Percentiles rank a stretch among this genome's conserved stretches.
Evolutionary conservation across 2,888 invertebrate genomes (phyloP).

Genomic region (Eledona agricola): DNA sequence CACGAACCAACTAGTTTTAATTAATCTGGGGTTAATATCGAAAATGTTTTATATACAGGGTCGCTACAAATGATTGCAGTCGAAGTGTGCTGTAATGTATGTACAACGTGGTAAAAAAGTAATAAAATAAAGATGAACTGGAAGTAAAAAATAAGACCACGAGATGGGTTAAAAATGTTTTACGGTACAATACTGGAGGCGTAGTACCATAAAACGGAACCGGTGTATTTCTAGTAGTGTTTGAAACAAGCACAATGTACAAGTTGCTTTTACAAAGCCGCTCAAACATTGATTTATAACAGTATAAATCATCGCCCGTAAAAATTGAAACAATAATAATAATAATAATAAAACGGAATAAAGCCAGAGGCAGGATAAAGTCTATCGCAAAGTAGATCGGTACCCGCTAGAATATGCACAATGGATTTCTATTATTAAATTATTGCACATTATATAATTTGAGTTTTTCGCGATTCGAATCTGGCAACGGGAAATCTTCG

Average conservation of each 20-base stretch:
- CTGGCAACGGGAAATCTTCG: slow-evolving; percentile 17
- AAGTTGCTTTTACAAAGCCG: slow-evolving; percentile 11
- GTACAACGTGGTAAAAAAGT: too few relatives aligned
- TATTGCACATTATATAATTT: slow-evolving; percentile 24
- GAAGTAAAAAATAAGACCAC: too few relatives aligned
- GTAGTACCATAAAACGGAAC: too few relatives aligned
- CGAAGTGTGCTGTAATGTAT: too few relatives aligned
- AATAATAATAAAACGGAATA: slow-evolving; percentile 17
- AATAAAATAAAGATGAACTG: too few relatives aligned
- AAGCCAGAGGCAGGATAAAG: slow-evolving; percentile 18
- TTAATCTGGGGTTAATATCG: too few relatives aligned
- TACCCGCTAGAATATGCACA: too few relatives aligned
- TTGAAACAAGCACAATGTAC: slow-evolving; percentile 2
- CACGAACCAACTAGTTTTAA: too few relatives aligned
- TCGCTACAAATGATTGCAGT: too few relatives aligned
- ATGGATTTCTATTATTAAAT: slow-evolving; percentile 27
- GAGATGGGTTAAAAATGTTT: too few relatives aligned
- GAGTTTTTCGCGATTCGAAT: slow-evolving; percentile 8
- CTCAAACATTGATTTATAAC: slow-evolving; percentile 18
- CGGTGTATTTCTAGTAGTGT: background rate
- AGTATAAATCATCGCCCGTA: slow-evolving; percentile 13
- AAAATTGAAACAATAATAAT: slow-evolving; percentile 15
- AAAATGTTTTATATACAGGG: too few relatives aligned
- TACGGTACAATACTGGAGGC: too few relatives aligned
- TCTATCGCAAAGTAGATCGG: slow-evolving; percentile 20